Evolutionary conservation across 2,888 invertebrate genomes (phyloP).

Genomic region (Cantharis rustica): DNA sequence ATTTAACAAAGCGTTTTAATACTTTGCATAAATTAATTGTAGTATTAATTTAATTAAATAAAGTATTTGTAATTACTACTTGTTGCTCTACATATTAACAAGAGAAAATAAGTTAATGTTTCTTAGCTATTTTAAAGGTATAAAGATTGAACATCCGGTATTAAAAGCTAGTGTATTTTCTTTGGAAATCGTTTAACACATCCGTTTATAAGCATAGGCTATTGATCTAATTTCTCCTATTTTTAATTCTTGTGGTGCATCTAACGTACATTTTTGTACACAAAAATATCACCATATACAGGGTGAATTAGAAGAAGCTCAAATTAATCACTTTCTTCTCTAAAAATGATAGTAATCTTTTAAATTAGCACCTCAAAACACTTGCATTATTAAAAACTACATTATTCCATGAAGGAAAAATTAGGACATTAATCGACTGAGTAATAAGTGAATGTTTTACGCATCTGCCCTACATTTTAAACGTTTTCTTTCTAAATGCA

Average conservation of each 20-base stretch:
- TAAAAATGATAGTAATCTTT: neutral
- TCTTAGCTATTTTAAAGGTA: neutral
- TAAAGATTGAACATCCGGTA: conserved; percentile 10
- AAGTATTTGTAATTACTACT: neutral
- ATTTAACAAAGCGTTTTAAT: neutral
- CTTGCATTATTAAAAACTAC: neutral
- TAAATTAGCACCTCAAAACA: neutral
- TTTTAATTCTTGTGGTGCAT: neutral
- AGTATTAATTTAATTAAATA: neutral
- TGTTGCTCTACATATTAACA: neutral
- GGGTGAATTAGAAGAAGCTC: neutral
- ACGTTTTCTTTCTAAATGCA: neutral
- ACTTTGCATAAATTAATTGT: neutral
- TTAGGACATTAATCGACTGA: neutral
- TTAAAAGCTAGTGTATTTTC: conserved; percentile 13
- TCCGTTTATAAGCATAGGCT: conserved; percentile 6
- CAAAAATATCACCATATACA: neutral
- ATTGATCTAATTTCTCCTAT: conserved; percentile 17
- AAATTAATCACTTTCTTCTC: neutral
- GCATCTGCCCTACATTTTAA: neutral
- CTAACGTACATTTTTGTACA: neutral
- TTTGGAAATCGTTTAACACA: conserved; percentile 13
- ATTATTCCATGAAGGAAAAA: neutral
- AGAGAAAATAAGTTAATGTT: conserved; percentile 10
- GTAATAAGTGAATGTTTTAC: neutral